Base-by-base conservation (phyloP, 1,140 invertebrate species). In the Sinonovacula constricta region DNA sequence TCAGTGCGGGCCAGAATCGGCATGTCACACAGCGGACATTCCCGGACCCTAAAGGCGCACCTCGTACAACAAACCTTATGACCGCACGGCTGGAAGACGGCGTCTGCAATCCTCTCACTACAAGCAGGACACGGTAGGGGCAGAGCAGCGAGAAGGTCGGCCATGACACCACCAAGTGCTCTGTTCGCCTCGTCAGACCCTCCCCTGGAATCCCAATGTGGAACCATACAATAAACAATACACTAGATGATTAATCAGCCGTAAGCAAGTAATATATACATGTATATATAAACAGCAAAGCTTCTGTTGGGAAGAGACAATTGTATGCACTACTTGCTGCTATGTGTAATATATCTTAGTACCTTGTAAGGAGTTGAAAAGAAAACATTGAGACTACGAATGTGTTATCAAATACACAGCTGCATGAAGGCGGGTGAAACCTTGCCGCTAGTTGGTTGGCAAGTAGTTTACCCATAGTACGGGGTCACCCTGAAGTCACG, bases 1-100 rank as follows among this genome's bases (percentile, higher is more conserved):
- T 81, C 78, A 36, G 49, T 39, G 34, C 83, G 66, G 18, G 70
- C 62, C 14, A n/a, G 0, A 3, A 84, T 79, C 10, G 56, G 31
- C 12, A 14, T 26, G 2, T 68, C n/a, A 63, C 83, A 84, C 51
- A 63, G 45, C 0, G 80, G 83, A 63, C 83, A 84, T 7, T 63
- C 33, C 10, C 67, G 26, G 39, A 80, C 60, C n/a, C 56, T 57
- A 34, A 82, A 79, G 30, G 72, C 62, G 31, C 83, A 84, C 1
- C 49, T 30, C 18, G 33, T 30, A 53, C 83, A 84, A 5, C 62
- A 39, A 1, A 84, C 60, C 24, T 78, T 81, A 66, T 84, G 83
- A 30, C 71, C 62, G 54, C 83, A 84, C 2, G 83, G 83, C 0
- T 54, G 22, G 14, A 84, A 80, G 3, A n/a, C 69, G 4, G 76